A percentile compares a stretch with the other conserved stretches of the same genome.
phyloP scores from a whole-genome alignment of 2,888 invertebrate genomes.

The Dysmachus trigonus region DNA sequence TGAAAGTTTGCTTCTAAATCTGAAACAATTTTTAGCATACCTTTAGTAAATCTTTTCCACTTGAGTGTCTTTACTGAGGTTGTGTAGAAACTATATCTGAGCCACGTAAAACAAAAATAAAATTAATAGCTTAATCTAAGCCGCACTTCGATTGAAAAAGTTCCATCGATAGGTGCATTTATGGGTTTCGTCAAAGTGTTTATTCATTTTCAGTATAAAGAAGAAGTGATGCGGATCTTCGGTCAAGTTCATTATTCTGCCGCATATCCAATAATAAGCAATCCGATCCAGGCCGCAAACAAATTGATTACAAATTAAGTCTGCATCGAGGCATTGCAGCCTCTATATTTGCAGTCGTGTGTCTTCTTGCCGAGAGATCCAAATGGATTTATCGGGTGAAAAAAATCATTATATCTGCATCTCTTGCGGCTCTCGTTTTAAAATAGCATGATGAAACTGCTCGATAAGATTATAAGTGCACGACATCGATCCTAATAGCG shows the following conservation, averaged over 20 bases:
- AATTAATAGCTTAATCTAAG: not conserved
- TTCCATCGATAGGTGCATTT: not conserved
- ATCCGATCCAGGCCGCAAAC: not conserved
- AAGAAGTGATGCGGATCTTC: not conserved
- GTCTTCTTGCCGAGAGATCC: not conserved
- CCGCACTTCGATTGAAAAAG: not conserved
- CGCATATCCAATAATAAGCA: not conserved
- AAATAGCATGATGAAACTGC: constrained; percentile 1
- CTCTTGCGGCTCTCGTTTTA: not conserved
- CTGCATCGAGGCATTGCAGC: not conserved
- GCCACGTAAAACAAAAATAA: not conserved
- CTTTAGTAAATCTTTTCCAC: not conserved
- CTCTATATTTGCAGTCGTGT: not conserved
- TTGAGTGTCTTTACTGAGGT: not conserved
- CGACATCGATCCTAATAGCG: constrained; percentile 6
- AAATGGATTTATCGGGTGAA: not conserved
- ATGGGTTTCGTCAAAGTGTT: not conserved
- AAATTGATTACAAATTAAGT: not conserved
- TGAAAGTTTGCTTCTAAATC: not conserved
- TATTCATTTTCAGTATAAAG: not conserved
- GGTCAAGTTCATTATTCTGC: not conserved
- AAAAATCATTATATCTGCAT: not conserved
- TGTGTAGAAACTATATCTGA: not conserved
- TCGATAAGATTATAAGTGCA: constrained; percentile 28
- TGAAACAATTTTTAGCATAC: not conserved